A percentile compares a stretch with the other conserved stretches of the same genome.
These are phyloP conservation scores for Clarias magur DNA, from an alignment of 2,113 vertebrate genomes.

Conservation along the genomic window DNA sequence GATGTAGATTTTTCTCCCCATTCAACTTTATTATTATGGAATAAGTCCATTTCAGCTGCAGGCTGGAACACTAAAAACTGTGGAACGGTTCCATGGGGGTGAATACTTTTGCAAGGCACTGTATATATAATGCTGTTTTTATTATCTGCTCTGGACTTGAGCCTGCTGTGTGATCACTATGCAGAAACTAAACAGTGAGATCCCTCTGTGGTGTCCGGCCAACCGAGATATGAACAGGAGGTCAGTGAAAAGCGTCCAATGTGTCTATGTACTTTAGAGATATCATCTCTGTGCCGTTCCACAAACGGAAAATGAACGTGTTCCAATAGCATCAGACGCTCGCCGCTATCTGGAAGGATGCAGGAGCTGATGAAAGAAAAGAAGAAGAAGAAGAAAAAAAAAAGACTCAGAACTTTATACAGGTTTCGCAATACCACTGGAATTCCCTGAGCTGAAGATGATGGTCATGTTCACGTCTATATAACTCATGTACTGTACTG, in stretches of 20 bases:
- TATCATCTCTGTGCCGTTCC: conserved; percentile 33
- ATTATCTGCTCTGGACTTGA: background rate
- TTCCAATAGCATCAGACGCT: conserved; percentile 28
- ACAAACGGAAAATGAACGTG: conserved; percentile 33
- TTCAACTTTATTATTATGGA: background rate
- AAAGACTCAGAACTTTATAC: background rate
- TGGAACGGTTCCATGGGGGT: background rate
- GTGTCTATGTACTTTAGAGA: conserved; percentile 18
- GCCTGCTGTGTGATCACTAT: background rate
- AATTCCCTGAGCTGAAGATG: background rate
- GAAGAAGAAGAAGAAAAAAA: too few species aligned
- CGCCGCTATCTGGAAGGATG: conserved; percentile 64
- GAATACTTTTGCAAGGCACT: background rate
- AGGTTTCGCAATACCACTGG: too few species aligned
- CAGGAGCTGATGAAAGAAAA: conserved; percentile 59
- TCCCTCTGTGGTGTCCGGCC: background rate
- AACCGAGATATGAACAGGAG: background rate
- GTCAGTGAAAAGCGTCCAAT: conserved; percentile 3
- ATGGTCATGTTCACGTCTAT: background rate
- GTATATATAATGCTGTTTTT: background rate
- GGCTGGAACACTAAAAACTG: background rate
- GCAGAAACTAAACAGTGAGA: background rate
- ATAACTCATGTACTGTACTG: background rate
- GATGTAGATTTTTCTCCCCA: background rate
- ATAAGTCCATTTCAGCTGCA: background rate